Base-by-base conservation (phyloP, 1,140 invertebrate genomes). In the Halesus radiatus region DNA sequence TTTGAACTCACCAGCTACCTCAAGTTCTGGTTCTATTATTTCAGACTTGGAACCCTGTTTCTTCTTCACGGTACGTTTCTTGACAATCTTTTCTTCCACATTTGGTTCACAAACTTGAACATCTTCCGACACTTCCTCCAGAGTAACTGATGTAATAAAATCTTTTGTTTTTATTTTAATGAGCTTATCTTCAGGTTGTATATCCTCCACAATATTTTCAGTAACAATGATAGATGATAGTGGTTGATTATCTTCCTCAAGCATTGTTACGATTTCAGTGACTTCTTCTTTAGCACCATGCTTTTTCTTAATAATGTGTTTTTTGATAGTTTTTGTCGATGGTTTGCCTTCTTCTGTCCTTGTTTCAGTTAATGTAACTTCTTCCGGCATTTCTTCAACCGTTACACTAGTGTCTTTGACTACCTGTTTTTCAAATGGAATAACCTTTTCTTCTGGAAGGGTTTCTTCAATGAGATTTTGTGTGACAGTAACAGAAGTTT, bases 331-430 rank as follows among this genome's bases (percentile, higher is more conserved):
- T 26, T 80, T 70, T 15, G 81, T 80, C 60, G 83, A 78, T 18
- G 83, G 70, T 64, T 80, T 81, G 2, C 87, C 86, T 79, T 84
- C 82, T 54, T 79, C 80, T 5, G 87, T 87, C 16, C 83, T 84
- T n/a, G 86, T 86, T 76, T 90, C 86, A 3, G 88, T 86, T 0
- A 89, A 80, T 1, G 84, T 87, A 2, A 87, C 85, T 68, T 54
- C 75, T 72, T 84, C 84, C 3, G 84, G 81, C 23, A 50, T 66
- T 26, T 74, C 70, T 56, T 54, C 79, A 20, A 78, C 50, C 10
- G 32, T 45, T 1, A 10, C n/a, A 15, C 29, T 45, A 8, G 26
- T n/a, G 13, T 72, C 16, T 78, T 81, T 45, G n/a, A 53, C n/a
- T 23, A 50, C 58, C 53, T 62, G 54, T 6, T 54, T 50, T 29